Percentiles rank a stretch among this genome's conserved stretches.
Evolutionary conservation across 2,113 vertebrate genomes (phyloP).

Genomic region (Astatotilapia flaviijosephi): DNA sequence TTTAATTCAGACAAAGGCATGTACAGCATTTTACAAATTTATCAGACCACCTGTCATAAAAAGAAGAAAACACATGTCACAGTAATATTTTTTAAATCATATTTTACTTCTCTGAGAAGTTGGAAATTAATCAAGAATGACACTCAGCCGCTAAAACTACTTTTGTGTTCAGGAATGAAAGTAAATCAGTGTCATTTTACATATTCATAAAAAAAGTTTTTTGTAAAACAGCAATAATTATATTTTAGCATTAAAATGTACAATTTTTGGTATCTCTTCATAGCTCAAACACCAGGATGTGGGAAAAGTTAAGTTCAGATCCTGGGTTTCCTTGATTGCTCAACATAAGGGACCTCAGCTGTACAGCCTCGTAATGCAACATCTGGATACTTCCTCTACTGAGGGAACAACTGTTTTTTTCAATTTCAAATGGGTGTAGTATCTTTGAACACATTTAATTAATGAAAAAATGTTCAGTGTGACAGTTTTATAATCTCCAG

Average conservation of each 20-base stretch:
- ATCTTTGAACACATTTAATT: not conserved
- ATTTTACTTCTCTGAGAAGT: not conserved
- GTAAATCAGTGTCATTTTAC: not conserved
- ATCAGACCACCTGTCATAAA: not conserved
- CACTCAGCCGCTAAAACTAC: not conserved
- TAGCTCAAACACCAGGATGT: not conserved
- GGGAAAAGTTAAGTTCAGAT: not conserved
- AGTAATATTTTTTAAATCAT: not conserved
- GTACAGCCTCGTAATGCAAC: accelerated
- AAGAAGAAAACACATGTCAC: not conserved
- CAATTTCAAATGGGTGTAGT: accelerated
- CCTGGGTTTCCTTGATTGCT: not conserved
- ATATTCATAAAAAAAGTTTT: accelerated
- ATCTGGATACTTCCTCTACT: not conserved
- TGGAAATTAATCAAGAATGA: not conserved
- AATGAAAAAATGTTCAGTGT: not conserved
- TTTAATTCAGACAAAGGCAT: not conserved
- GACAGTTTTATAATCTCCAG: not conserved
- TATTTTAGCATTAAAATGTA: not conserved
- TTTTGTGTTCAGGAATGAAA: not conserved
- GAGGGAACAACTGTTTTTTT: not conserved
- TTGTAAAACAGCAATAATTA: not conserved
- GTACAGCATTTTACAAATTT: not conserved
- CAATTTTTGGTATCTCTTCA: not conserved
- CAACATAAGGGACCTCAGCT: not conserved